Evolutionary conservation across 1,140 invertebrate genomes (phyloP).

Genomic region (Nilaparvata lugens): DNA sequence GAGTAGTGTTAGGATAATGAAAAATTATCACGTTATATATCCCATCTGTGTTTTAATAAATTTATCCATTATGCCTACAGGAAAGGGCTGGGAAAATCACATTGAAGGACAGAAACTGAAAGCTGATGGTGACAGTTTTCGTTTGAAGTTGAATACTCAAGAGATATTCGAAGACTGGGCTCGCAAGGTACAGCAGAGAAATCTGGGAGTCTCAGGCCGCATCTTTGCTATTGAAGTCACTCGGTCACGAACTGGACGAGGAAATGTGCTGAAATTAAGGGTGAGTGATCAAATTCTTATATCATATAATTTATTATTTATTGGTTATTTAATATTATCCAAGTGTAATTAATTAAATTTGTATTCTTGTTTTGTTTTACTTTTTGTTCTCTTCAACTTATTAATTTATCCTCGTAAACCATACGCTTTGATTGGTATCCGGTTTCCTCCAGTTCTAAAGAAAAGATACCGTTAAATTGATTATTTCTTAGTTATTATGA

Average conservation of each 20-base stretch:
- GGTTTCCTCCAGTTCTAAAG: too few relatives aligned
- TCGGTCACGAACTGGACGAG: conserved; percentile 70
- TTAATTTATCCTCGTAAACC: too few relatives aligned
- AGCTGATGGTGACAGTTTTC: conserved; percentile 94
- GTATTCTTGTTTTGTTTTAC: too few relatives aligned
- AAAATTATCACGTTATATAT: too few relatives aligned
- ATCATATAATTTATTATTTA: conserved; percentile 11
- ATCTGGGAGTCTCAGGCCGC: conserved; percentile 83
- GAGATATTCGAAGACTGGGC: conserved; percentile 98
- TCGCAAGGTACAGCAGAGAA: conserved; percentile 86
- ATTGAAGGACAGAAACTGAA: conserved; percentile 98
- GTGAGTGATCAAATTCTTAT: conserved; percentile 41
- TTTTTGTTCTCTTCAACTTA: too few relatives aligned
- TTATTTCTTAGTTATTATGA: too few relatives aligned
- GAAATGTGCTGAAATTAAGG: conserved; percentile 81
- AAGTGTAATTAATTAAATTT: not conserved
- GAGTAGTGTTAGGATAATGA: too few relatives aligned
- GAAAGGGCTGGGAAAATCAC: conserved; percentile 98
- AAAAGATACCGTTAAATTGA: too few relatives aligned
- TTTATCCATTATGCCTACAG: conserved; percentile 34
- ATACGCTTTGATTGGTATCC: too few relatives aligned
- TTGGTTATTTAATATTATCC: not conserved
- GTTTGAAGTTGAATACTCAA: conserved; percentile 88
- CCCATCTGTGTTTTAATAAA: conserved; percentile 2
- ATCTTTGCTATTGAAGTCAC: conserved; percentile 92